Percentiles rank a stretch among this genome's conserved stretches.
These are phyloP conservation scores for Amphimallon solstitiale DNA, from an alignment of 2,888 invertebrate genomes.

Conservation along the genomic window DNA sequence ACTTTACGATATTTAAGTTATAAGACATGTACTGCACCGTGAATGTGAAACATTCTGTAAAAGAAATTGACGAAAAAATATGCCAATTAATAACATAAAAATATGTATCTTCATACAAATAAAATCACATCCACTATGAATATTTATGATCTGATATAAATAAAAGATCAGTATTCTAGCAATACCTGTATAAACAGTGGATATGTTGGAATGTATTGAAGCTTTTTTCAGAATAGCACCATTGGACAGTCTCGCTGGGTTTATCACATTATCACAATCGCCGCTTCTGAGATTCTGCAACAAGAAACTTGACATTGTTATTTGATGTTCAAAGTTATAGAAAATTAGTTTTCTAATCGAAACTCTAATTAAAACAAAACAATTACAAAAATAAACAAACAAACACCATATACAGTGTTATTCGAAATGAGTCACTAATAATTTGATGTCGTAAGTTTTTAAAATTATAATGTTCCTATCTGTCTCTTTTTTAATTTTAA, in stretches of 20 bases:
- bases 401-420: too few relatives aligned
- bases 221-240: conserved; percentile 53
- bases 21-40: too few relatives aligned
- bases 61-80: too few relatives aligned
- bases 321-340: not conserved
- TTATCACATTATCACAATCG: conserved; percentile 34
- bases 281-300: conserved; percentile 39
- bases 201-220: conserved; percentile 53
- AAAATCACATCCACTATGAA: too few relatives aligned
- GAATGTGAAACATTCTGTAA: too few relatives aligned
- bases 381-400: not conserved
- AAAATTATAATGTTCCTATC: too few relatives aligned
- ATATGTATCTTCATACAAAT: too few relatives aligned
- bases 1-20: too few relatives aligned
- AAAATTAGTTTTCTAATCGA: not conserved
- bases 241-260: conserved; percentile 48
- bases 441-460: too few relatives aligned
- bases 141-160: not conserved
- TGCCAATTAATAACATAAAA: too few relatives aligned
- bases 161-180: not conserved
- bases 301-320: conserved; percentile 10
- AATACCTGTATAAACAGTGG: conserved; percentile 44
- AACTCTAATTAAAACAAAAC: conserved; percentile 3
- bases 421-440: too few relatives aligned
- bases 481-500: too few relatives aligned